Evolutionary conservation across 2,888 invertebrate genomes (phyloP).

Genomic region (Agonum fuliginosum): DNA sequence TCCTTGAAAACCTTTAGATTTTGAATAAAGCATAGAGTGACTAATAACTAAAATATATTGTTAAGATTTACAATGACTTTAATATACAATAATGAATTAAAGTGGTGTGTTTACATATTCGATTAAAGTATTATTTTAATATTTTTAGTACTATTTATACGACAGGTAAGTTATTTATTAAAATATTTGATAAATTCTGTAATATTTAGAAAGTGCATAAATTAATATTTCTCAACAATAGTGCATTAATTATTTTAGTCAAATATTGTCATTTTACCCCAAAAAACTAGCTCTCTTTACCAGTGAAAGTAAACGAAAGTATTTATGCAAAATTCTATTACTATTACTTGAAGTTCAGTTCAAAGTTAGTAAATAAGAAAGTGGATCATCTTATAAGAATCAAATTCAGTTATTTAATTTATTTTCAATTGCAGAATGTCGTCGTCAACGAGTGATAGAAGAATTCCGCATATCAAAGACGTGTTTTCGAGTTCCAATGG

Average conservation of each 20-base stretch:
- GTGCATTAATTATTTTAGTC: neutral
- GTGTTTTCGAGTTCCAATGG: constrained; percentile 74
- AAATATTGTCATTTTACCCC: neutral
- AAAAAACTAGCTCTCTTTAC: neutral
- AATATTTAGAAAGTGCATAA: neutral
- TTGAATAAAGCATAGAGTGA: neutral
- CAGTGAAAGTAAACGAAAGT: constrained; percentile 28
- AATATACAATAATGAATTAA: neutral
- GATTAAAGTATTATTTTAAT: neutral
- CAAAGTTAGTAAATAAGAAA: too few species aligned
- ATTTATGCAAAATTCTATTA: neutral
- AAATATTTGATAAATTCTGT: too few species aligned
- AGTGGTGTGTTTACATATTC: neutral
- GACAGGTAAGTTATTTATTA: neutral
- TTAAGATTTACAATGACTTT: too few species aligned
- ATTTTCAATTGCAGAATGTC: neutral
- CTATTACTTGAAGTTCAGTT: neutral
- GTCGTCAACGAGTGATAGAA: constrained; percentile 79
- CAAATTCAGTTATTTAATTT: too few species aligned
- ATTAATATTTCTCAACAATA: neutral
- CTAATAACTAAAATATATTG: neutral
- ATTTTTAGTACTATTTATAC: neutral
- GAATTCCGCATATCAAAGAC: constrained; percentile 85
- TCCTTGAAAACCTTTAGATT: constrained; percentile 31
- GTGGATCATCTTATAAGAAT: too few species aligned